These are phyloP conservation scores for Campylomormyrus tamandua DNA, from an alignment of 2,113 vertebrate genomes.

Conservation along the genomic window DNA sequence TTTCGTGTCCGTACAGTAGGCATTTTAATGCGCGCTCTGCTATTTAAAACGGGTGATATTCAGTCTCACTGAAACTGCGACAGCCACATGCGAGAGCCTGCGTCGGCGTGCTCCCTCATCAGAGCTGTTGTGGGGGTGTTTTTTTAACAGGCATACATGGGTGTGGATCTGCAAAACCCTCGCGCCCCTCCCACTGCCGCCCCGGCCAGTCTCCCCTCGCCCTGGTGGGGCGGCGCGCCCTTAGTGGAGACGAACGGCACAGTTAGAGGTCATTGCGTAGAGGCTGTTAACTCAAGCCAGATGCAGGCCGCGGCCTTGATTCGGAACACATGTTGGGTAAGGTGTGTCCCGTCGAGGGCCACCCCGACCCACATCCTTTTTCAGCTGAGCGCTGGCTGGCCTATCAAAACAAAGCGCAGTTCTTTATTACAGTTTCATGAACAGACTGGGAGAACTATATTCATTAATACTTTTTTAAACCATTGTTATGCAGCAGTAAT, in stretches of 20 bases:
- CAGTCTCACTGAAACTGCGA: not conserved
- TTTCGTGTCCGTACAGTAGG: not conserved
- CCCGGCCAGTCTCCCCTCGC: not conserved
- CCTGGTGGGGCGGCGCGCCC: not conserved
- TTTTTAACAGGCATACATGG: not conserved
- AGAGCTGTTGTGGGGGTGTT: not conserved
- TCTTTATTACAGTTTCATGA: not conserved
- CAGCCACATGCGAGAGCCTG: not conserved
- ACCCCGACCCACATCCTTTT: not conserved
- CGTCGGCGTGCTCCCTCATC: not conserved
- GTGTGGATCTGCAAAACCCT: not conserved
- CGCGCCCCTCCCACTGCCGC: not conserved
- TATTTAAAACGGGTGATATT: not conserved
- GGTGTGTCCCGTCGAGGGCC: constrained; percentile 34
- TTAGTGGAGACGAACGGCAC: constrained; percentile 20
- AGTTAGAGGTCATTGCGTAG: constrained; percentile 27
- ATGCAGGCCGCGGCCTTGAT: constrained; percentile 42
- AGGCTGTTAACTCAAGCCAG: constrained; percentile 42
- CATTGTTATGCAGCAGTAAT: not conserved
- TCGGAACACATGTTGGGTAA: constrained; percentile 44
- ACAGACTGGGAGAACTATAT: not conserved
- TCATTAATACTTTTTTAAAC: not conserved
- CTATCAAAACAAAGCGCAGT: not conserved
- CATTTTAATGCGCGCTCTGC: not conserved
- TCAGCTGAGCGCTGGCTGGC: not conserved